Conservation (phyloP, 2,113 vertebrate genomes). For the Rhegmatorhina hoffmannsi region DNA sequence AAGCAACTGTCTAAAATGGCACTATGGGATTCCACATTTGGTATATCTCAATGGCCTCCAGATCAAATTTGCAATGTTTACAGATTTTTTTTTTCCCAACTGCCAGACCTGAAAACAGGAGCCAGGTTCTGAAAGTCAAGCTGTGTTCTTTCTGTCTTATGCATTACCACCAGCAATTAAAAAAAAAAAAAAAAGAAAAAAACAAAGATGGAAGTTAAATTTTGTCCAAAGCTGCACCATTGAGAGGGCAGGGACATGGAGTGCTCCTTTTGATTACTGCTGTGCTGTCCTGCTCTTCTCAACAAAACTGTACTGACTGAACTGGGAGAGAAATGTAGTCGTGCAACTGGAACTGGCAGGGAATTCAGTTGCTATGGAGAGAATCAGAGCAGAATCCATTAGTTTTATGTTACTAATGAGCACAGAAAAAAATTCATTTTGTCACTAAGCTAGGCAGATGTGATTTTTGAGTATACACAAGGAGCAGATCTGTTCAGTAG, state of each 20-base stretch:
- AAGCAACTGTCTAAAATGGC: constrained; percentile 23
- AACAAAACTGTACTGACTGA: background rate
- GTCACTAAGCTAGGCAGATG: constrained; percentile 33
- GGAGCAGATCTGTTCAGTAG: background rate
- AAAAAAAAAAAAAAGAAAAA: background rate
- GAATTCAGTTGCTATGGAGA: constrained; percentile 58
- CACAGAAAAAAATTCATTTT: constrained; percentile 1
- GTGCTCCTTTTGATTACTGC: background rate
- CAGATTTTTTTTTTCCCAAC: background rate
- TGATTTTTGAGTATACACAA: background rate
- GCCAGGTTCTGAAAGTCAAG: constrained; percentile 61
- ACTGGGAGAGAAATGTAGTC: constrained; percentile 1
- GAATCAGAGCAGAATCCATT: constrained; percentile 48
- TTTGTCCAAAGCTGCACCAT: constrained; percentile 27
- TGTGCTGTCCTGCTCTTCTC: background rate
- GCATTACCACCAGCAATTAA: constrained; percentile 33
- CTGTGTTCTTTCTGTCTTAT: constrained; percentile 49
- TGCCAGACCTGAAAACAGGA: constrained; percentile 49
- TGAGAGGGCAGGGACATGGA: background rate
- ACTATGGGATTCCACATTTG: constrained; percentile 31
- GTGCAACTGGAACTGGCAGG: constrained; percentile 20
- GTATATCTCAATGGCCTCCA: constrained; percentile 16
- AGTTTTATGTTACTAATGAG: constrained; percentile 51
- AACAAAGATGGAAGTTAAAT: background rate
- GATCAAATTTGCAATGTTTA: constrained; percentile 49